Evolutionary conservation across 1,140 invertebrate species (phyloP), one percentile per base, ranked within the genome.

Genomic region (Leucophenga varia): DNA sequence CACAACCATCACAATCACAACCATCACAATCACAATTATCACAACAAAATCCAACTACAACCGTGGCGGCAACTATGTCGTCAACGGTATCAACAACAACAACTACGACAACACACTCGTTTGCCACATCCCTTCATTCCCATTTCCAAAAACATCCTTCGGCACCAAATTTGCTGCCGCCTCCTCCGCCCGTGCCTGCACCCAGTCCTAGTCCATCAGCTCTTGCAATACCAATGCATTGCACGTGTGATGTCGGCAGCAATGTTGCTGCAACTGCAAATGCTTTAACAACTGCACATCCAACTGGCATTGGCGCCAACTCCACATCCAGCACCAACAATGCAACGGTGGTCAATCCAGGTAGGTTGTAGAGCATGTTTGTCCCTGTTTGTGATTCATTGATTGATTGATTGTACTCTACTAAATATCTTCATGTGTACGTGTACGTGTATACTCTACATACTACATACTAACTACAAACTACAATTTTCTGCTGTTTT

Each of bases 281-380:
- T n/a, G n/a, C n/a, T n/a, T n/a, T n/a, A n/a, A n/a, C n/a, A n/a
- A n/a, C n/a, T n/a, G 22, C 22, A 6, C 22, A 25, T 5, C 22
- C 10, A 5, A 6, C 22, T 37, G 42, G 34, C 40, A 41, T 40
- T 35, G 58, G 58, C 53, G 58, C 46, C 32, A 43, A 19, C 25
- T n/a, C 57, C 46, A 44, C 50, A 38, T 52, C 43, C 55, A 25
- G 42, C 43, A 47, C 50, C 56, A 32, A 34, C 30, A 35, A 21
- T 43, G 54, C 59, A 44, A 57, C 52, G 52, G 18, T 10, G 5
- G 22, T 25, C 10, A 68, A 67, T 36, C 72, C 67, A 78, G 76
- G 76, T 78, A 78, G 75, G 72, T 74, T 53, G 59, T 74, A 75
- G 71, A 64, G 72, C 70, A 75, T 68, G 72, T 49, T 55, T 61